Evolutionary conservation across 1,140 invertebrate species (phyloP), one percentile per base, ranked within the genome.

Genomic region (Phocides pigmalion): DNA sequence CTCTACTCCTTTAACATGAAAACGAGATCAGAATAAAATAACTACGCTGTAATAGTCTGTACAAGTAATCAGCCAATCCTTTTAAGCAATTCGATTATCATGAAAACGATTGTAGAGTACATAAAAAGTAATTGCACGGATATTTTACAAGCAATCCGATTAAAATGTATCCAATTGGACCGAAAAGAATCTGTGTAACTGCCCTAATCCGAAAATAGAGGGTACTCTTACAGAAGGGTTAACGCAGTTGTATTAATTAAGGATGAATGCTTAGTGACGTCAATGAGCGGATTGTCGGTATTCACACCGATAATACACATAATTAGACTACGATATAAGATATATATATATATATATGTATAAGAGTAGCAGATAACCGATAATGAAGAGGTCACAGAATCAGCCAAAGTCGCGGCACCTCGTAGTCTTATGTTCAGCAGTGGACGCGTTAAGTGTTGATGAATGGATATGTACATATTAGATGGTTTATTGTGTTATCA

Each of bases 211-310:
- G 35, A 39, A n/a, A 39, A 39, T 39, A 8, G 25, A 28, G 25
- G 25, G 25, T 8, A 28, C 25, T 39, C 35, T n/a, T 12, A n/a
- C 25, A n/a, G n/a, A 39, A 39, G 35, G 35, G 35, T 39, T 39
- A 39, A 39, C 11, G 35, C 35, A 39, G 12, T 39, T 39, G 35
- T 39, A 39, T 39, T 39, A 39, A 39, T 39, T 39, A 39, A 39
- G 11, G n/a, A 3, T 39, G 35, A n/a, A n/a, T n/a, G 4, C 35
- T 12, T 2, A 39, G 35, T 39, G 25, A 39, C 4, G 35, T 28
- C 25, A 4, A 8, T 3, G n/a, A 39, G 35, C 35, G 35, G 35
- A 28, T 28, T 4, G n/a, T n/a, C n/a, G n/a, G n/a, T n/a, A n/a
- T n/a, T n/a, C n/a, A n/a, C n/a, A n/a, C n/a, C n/a, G n/a, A n/a